Base-by-base conservation (phyloP, 2,113 vertebrate genomes). In the Panthera uncia region DNA sequence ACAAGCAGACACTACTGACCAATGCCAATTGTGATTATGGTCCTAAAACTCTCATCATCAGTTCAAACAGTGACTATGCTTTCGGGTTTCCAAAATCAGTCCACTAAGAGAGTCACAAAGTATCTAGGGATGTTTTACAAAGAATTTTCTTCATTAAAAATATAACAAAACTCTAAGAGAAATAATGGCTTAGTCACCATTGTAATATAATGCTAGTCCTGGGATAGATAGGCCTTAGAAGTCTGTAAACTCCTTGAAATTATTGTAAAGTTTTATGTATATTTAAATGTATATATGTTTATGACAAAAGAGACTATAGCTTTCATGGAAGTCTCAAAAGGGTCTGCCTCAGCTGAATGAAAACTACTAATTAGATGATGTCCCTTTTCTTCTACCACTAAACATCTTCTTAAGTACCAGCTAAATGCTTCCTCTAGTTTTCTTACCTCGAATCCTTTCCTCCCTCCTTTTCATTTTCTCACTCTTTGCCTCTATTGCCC, bases 1-100 rank as follows among this genome's bases (percentile, higher is more conserved):
- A 91, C 38, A 91, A 86, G 13, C 65, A 97, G 96, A 97, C 95
- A 96, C 57, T 90, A 95, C 48, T 96, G 93, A 93, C 88, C 84
- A 94, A 48, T 95, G 96, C 79, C 91, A 95, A 50, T 27, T 92
- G 74, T 94, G 85, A 92, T 96, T 97, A 96, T 74, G 87, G 92
- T 95, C 84, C 78, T 78, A 96, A 94, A 95, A 97, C 89, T 25
- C 9, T 82, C 38, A 87, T 93, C 82, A 87, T 88, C 45, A 91
- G 48, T 50, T 96, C 61, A 38, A 69, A 29, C 1, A 89, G 36
- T 82, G n/a, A 96, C 69, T 61, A 27, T 68, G 66, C 80, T 92
- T 87, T 94, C 76, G 9, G 57, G 94, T 81, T 68, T 87, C 36
- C 87, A 97, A 97, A 96, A 9, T 79, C 73, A 95, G n/a, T 86